A percentile compares a stretch with the other conserved stretches of the same genome.
Conservation (phyloP, 2,797 vertebrate species). For the Gallinago stenura region DNA sequence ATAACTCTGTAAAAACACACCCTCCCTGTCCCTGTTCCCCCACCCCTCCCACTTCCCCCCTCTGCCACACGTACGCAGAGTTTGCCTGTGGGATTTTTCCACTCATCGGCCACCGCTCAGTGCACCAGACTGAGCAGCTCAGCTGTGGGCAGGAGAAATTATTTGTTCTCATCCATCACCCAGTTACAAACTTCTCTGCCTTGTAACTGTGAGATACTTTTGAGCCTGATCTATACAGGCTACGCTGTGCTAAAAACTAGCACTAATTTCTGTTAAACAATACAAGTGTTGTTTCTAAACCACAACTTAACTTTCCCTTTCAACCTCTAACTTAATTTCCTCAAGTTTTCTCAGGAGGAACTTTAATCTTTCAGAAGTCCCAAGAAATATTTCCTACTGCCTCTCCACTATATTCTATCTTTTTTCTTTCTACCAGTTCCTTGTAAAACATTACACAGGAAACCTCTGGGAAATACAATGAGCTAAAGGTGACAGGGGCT, state of each 20-base stretch:
- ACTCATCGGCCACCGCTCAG: background rate
- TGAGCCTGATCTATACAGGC: background rate
- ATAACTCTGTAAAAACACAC: background rate
- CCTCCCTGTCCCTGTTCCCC: background rate
- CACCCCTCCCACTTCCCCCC: background rate
- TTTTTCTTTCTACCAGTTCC: constrained; percentile 34
- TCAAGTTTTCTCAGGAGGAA: constrained; percentile 47
- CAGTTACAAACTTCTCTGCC: background rate
- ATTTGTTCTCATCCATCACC: background rate
- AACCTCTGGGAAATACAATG: constrained; percentile 57
- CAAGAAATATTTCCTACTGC: constrained; percentile 23
- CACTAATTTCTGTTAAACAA: constrained; percentile 15
- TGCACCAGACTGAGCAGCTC: background rate
- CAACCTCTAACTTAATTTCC: constrained; percentile 21
- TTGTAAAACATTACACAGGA: constrained; percentile 16
- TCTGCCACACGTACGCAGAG: background rate
- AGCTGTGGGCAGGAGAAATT: background rate
- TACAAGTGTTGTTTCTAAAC: background rate
- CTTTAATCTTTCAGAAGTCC: constrained; percentile 34
- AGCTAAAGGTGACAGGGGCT: constrained; percentile 20
- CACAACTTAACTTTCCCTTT: constrained; percentile 49
- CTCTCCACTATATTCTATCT: background rate
- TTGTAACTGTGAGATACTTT: background rate
- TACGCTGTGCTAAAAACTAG: background rate
- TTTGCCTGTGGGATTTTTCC: constrained; percentile 51